Percentiles rank a stretch among this genome's conserved stretches.
Evolutionary conservation across 2,888 invertebrate species (phyloP).

Genomic region (Muscina levida): DNA sequence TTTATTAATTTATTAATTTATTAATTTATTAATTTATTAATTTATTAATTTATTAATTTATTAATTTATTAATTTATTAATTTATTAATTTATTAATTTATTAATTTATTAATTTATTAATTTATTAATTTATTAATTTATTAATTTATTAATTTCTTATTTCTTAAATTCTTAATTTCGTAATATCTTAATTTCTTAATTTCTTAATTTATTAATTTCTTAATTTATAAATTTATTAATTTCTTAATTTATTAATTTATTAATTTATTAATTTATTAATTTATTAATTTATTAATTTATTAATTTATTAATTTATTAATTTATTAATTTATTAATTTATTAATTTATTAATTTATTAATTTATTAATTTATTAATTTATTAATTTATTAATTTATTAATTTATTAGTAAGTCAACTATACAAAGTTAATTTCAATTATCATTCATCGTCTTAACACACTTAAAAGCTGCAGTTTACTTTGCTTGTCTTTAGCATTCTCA

Average conservation of each 20-base stretch:
- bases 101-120: background rate
- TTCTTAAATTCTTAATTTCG: conserved; percentile 1
- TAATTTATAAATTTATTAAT: background rate
- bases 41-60: background rate
- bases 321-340: background rate
- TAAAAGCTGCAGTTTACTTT: no score
- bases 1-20: background rate
- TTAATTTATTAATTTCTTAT: no score
- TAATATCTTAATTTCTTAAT: background rate
- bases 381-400: no score
- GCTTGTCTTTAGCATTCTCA: no score
- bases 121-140: background rate
- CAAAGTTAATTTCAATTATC: no score
- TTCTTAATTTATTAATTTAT: background rate
- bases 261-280: background rate
- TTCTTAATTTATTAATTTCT: conserved; percentile 5
- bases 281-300: background rate
- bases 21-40: background rate
- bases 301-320: background rate
- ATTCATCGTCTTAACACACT: no score
- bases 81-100: background rate
- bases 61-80: background rate
- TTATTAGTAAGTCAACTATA: no score
- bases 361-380: no score
- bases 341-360: no score